Conservation (phyloP, 2,797 vertebrate genomes). For the Tokudaia tokunoshimensis region DNA sequence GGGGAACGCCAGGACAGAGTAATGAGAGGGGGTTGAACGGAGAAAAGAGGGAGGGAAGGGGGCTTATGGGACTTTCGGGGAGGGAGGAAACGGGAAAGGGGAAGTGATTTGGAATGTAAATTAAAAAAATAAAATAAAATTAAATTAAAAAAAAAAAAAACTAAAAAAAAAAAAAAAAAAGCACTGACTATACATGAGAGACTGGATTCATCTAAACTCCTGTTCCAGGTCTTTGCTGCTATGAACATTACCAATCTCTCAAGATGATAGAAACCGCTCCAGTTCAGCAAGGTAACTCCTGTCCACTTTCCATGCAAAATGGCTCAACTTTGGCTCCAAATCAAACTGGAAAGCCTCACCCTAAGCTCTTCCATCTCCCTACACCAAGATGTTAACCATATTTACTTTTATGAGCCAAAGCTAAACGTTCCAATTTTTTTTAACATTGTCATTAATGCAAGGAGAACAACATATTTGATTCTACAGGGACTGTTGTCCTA, state of each 20-base stretch:
- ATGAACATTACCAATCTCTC: background rate
- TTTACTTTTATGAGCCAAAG: constrained; percentile 44
- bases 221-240: background rate
- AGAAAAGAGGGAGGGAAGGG: no score
- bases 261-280: constrained; percentile 7
- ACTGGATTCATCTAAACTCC: background rate
- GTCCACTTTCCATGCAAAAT: constrained; percentile 59
- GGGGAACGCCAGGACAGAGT: no score
- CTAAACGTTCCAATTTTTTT: constrained; percentile 67
- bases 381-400: constrained; percentile 69
- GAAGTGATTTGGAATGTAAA: no score
- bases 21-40: no score
- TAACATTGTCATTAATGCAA: constrained; percentile 72
- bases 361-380: constrained; percentile 78
- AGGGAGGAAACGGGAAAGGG: no score
- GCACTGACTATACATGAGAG: background rate
- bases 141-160: background rate
- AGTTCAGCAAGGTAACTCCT: constrained; percentile 8
- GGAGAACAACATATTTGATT: constrained; percentile 64
- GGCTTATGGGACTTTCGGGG: no score
- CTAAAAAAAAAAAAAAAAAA: background rate
- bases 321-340: constrained; percentile 74
- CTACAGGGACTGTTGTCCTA: constrained; percentile 78
- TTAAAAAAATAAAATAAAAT: no score
- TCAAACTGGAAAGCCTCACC: constrained; percentile 80